A percentile compares a stretch with the other conserved stretches of the same genome.
Evolutionary conservation across 2,888 invertebrate species (phyloP).

Genomic region (Monoplex corrugatus): DNA sequence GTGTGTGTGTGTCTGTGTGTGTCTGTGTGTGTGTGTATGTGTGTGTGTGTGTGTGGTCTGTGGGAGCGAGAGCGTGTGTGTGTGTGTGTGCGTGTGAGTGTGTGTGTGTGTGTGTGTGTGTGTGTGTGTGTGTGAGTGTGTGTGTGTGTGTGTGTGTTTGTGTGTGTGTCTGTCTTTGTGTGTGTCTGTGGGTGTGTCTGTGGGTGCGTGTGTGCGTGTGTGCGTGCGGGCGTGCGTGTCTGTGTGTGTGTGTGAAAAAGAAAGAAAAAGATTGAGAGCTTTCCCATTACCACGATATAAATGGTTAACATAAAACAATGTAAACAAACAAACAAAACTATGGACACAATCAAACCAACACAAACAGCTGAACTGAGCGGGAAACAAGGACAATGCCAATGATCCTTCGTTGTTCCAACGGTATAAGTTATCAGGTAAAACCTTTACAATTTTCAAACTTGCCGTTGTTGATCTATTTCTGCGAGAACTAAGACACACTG

Average conservation of each 20-base stretch:
- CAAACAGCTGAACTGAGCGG: too few relatives aligned
- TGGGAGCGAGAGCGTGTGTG: not conserved
- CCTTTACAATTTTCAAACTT: too few relatives aligned
- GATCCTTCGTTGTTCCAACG: too few relatives aligned
- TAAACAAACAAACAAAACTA: too few relatives aligned
- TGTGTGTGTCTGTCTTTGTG: not conserved
- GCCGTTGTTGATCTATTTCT: too few relatives aligned
- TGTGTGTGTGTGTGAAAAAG: not conserved
- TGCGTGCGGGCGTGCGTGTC: not conserved
- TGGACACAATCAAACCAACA: too few relatives aligned
- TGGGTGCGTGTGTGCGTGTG: not conserved
- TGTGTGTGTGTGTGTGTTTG: not conserved
- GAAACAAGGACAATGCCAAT: too few relatives aligned
- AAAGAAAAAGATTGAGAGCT: too few relatives aligned
- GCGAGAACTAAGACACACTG: too few relatives aligned
- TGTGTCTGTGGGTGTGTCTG: not conserved
- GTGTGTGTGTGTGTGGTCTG: slow-evolving; percentile 10
- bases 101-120: not conserved
- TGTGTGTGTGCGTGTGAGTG: not conserved
- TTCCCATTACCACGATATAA: too few relatives aligned
- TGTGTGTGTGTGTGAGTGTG: not conserved
- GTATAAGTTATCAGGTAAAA: too few relatives aligned
- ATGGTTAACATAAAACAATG: too few relatives aligned
- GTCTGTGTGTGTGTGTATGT: not conserved
- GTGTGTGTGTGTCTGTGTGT: slow-evolving; percentile 9